Base-by-base conservation (phyloP, 2,888 invertebrate genomes). In the Lumbricus terrestris region DNA sequence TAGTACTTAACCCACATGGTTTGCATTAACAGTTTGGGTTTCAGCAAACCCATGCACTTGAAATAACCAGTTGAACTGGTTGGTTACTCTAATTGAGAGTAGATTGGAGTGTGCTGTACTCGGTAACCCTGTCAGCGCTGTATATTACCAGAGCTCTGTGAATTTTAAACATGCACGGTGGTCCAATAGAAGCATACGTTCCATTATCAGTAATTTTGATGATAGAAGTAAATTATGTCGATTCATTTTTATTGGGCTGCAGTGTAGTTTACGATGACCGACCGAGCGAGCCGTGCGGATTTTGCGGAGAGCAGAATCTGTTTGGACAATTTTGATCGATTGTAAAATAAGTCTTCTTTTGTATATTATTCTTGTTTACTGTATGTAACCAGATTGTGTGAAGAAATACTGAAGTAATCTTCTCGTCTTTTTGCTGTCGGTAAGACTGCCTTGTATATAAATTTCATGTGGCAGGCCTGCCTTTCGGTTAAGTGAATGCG, bases 291-390 rank as follows among this genome's bases (percentile, higher is more conserved):
- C n/a, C n/a, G 8, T n/a, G 69, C n/a, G n/a, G 69, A 69, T 69
- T n/a, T n/a, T 69, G 69, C 2, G 8, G n/a, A 69, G 69, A 69
- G 69, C n/a, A 69, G 13, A 69, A n/a, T 69, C 69, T 29, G n/a
- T 69, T 29, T 69, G n/a, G 69, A 69, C n/a, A 69, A 69, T n/a
- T 69, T 69, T n/a, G 23, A 69, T 69, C 13, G 69, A 69, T 69
- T 69, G 69, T 69, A 69, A 69, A 69, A n/a, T 69, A 69, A 69
- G 69, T 69, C 69, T 69, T 69, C 69, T 69, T 69, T 69, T 69
- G 69, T 69, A 69, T n/a, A 69, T 69, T 69, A 69, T 69, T 69
- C 69, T 69, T 69, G 69, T 69, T 69, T 69, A 69, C 69, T n/a
- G 69, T 69, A n/a, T 69, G 69, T 69, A 69, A 69, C 69, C 69